These are phyloP conservation scores for Tamias sibiricus DNA, from an alignment of 2,113 vertebrate species.

Conservation along the genomic window DNA sequence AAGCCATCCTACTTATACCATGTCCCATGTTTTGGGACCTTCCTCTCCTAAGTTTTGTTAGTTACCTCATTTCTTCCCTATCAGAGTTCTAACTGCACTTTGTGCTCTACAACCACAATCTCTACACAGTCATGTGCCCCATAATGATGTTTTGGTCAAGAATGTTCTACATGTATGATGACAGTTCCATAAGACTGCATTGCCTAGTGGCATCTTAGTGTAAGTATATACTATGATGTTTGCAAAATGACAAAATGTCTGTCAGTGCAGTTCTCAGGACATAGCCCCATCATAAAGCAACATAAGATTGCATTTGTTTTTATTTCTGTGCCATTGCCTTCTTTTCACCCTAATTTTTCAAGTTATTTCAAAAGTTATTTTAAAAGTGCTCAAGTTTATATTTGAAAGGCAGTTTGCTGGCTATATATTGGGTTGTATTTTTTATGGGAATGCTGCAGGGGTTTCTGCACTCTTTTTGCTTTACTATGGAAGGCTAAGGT, in stretches of 20 bases:
- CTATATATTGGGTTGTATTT: not conserved
- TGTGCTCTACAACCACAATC: no score
- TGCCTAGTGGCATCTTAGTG: not conserved
- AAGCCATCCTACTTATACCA: not conserved
- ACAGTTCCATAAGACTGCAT: not conserved
- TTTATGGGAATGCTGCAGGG: not conserved
- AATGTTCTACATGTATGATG: fast-evolving
- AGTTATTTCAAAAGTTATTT: not conserved
- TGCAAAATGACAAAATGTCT: not conserved
- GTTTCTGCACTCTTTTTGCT: no score
- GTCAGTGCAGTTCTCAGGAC: no score
- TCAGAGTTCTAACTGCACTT: not conserved
- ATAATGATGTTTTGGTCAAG: not conserved
- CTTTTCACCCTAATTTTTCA: not conserved
- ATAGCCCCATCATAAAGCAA: not conserved
- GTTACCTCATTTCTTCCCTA: not conserved
- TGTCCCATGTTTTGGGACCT: not conserved
- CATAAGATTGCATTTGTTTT: not conserved
- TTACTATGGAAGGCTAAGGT: not conserved
- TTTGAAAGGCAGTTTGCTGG: not conserved
- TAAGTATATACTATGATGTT: not conserved
- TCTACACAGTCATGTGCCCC: not conserved
- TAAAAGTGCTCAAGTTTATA: not conserved
- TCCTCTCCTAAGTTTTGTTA: not conserved
- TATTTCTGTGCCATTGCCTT: not conserved